Conservation (phyloP, 2,113 vertebrate genomes). For the Bos indicus region DNA sequence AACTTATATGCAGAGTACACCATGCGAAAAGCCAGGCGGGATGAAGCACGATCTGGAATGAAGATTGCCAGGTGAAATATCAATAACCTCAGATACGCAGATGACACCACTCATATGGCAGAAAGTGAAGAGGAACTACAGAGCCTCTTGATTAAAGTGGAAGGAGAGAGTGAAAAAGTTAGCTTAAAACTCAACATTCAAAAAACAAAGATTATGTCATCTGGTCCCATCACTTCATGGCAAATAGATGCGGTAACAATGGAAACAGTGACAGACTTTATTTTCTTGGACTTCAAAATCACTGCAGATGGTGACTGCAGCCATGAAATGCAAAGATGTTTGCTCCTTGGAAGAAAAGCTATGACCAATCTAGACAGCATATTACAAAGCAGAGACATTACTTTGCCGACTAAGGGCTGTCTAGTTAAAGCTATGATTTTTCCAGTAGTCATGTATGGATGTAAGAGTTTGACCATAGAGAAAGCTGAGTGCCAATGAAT, state of each 20-base stretch:
- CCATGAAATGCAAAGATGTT: neutral
- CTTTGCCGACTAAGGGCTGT: neutral
- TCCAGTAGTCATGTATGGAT: neutral
- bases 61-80: neutral
- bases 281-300: neutral
- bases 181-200: neutral
- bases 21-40: fast-evolving
- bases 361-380: neutral
- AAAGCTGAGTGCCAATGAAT: neutral
- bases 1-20: neutral
- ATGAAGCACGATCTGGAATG: neutral
- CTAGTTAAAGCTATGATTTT: neutral
- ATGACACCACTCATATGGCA: neutral
- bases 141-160: neutral
- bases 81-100: neutral
- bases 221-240: neutral
- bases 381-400: neutral
- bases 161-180: neutral
- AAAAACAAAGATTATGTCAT: neutral
- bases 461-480: neutral
- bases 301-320: neutral
- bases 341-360: neutral
- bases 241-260: neutral
- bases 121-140: neutral
- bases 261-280: neutral